Evolutionary conservation across 2,797 vertebrate species (phyloP).

Genomic region (Pipistrellus pipistrellus): DNA sequence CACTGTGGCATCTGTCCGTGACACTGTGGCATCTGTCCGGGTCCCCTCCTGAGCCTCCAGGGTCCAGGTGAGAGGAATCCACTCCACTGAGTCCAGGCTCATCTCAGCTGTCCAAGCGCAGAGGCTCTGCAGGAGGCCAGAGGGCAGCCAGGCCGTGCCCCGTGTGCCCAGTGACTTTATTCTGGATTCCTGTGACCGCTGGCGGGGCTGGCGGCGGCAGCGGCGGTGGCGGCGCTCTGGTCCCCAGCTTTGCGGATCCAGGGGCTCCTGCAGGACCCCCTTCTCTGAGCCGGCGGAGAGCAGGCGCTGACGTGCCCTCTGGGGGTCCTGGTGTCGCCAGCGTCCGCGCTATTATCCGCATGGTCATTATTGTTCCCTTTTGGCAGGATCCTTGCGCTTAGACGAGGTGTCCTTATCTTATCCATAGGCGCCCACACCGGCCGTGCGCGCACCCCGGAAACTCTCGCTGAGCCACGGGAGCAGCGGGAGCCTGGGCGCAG

Average conservation of each 20-base stretch:
- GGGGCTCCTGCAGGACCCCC: neutral
- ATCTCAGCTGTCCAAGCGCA: neutral
- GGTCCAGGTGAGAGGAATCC: neutral
- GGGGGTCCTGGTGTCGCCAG: neutral
- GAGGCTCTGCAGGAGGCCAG: neutral
- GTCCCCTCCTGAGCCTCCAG: neutral
- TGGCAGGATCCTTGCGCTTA: rapidly evolving
- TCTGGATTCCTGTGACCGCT: rapidly evolving
- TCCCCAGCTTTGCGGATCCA: neutral
- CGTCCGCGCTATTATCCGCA: rapidly evolving
- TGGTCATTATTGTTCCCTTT: rapidly evolving
- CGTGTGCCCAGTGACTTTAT: no score
- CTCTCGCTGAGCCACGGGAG: conserved; percentile 71
- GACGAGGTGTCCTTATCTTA: rapidly evolving
- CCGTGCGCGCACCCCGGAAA: conserved; percentile 54
- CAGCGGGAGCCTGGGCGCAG: neutral
- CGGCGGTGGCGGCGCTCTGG: neutral
- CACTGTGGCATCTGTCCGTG: neutral
- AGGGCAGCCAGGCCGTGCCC: neutral
- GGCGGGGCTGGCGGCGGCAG: neutral
- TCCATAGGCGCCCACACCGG: rapidly evolving
- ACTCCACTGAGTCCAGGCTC: neutral
- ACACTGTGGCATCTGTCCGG: neutral
- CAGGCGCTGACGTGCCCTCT: neutral
- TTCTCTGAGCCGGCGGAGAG: neutral